Base-by-base conservation (phyloP, 2,797 vertebrate genomes). In the Dallia pectoralis region DNA sequence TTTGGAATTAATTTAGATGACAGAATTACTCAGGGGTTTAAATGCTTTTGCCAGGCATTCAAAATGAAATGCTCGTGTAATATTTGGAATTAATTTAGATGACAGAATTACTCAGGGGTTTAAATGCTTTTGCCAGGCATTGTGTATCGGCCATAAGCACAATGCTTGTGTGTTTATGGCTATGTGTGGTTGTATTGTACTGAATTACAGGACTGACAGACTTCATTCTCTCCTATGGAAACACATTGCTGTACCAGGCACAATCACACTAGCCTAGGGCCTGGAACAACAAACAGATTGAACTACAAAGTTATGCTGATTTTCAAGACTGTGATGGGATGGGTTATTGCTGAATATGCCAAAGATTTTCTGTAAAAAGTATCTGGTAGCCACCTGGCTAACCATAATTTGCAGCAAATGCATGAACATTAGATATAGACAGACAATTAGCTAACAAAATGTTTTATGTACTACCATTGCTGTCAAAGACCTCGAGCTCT, bases 111-210 rank as follows among this genome's bases (percentile, higher is more conserved):
- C 5, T 3, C 36, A 40, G 36, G 36, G 36, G 36, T 40, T 40
- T 40, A 9, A 40, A 3, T 40, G 9, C 2, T 40, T 40, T 40
- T 40, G 36, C 36, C 36, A 6, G 11, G 6, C 12, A 22, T 19
- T 33, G 27, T 76, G 49, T 59, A 30, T 14, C 70, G 73, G 30
- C 11, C 30, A 53, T 16, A 68, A 59, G 44, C 70, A 78, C 53
- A 78, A 78, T 75, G 70, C 72, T 66, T 22, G 22, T 61, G 65
- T 79, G 53, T 78, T 73, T 71, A 59, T 70, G 25, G 66, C 14
- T 69, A n/a, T 73, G 18, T 63, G 69, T 44, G 33, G 19, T 40
- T 70, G 68, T 75, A 65, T 70, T 74, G 61, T 64, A 69, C 36
- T 71, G 30, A 40, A 27, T 72, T 29, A 3, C 29, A 14, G 64